These are phyloP conservation scores for Chloromyia formosa DNA, from an alignment of 2,888 invertebrate species.

Conservation along the genomic window DNA sequence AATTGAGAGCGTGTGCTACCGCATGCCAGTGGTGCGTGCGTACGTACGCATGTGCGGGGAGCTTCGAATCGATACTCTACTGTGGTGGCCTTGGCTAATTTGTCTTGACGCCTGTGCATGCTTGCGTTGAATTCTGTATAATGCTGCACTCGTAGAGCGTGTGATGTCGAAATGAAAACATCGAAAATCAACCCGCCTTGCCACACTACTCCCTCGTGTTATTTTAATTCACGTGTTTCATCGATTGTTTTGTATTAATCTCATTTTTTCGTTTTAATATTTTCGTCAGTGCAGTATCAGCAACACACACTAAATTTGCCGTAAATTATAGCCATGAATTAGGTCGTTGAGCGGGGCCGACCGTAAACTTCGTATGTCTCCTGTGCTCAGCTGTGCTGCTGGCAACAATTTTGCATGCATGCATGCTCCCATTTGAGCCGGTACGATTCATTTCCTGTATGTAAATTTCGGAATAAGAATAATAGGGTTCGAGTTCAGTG, in stretches of 20 bases:
- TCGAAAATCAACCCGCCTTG: too few species aligned
- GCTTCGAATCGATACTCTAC: too few species aligned
- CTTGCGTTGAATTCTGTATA: too few species aligned
- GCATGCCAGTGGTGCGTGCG: too few species aligned
- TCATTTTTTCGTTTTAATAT: conserved; percentile 8
- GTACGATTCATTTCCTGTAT: conserved; percentile 14
- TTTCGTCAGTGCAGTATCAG: background rate
- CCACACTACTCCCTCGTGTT: background rate
- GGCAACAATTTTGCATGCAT: conserved; percentile 1
- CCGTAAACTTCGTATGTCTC: background rate
- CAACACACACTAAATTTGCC: background rate
- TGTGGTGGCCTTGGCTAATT: too few species aligned
- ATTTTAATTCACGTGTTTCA: conserved; percentile 8
- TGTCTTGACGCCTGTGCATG: too few species aligned
- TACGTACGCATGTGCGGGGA: too few species aligned
- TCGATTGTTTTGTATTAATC: background rate
- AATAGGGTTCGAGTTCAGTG: conserved; percentile 21
- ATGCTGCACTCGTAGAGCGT: too few species aligned
- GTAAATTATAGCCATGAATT: conserved; percentile 32
- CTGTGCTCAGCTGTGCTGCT: background rate
- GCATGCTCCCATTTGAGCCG: background rate
- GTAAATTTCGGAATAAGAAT: conserved; percentile 16
- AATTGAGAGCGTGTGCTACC: too few species aligned
- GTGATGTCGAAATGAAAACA: too few species aligned
- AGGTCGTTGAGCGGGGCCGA: conserved; percentile 21